Percentiles rank a stretch among this genome's conserved stretches.
These are phyloP conservation scores for Lepidocyrtinus sp. DNA, from an alignment of 2,888 invertebrate genomes.

Conservation along the genomic window DNA sequence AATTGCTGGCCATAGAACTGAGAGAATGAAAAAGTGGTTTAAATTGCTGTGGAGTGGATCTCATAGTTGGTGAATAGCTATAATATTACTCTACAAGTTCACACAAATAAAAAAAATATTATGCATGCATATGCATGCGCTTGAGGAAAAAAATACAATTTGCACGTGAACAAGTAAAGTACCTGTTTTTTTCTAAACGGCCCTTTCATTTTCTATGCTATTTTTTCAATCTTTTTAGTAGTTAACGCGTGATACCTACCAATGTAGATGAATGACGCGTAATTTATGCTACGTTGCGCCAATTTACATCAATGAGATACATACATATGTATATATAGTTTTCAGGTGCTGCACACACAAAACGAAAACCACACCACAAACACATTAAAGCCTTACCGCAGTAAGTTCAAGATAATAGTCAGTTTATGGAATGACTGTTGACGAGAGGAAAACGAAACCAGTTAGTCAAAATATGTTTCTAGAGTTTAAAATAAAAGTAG, in stretches of 20 bases:
- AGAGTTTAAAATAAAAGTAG: slow-evolving; percentile 32
- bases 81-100: not conserved
- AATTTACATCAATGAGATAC: too few relatives aligned
- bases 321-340: not conserved
- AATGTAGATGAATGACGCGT: not conserved
- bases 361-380: not conserved
- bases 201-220: slow-evolving; percentile 5
- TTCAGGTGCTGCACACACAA: not conserved
- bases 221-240: not conserved
- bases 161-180: slow-evolving; percentile 4
- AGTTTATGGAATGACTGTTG: slow-evolving; percentile 3
- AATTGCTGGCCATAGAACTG: too few relatives aligned
- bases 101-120: too few relatives aligned
- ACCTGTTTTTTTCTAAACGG: not conserved
- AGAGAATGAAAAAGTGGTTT: too few relatives aligned
- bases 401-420: too few relatives aligned
- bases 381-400: not conserved
- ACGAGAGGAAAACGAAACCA: slow-evolving; percentile 39
- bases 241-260: not conserved
- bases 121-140: not conserved
- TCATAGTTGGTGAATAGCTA: not conserved
- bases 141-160: not conserved
- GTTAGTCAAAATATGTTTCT: slow-evolving; percentile 41
- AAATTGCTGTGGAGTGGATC: not conserved
- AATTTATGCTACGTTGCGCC: too few relatives aligned